A percentile compares a stretch with the other conserved stretches of the same genome.
Conservation (phyloP, 1,140 invertebrate species). For the Drosophila eugracilis region DNA sequence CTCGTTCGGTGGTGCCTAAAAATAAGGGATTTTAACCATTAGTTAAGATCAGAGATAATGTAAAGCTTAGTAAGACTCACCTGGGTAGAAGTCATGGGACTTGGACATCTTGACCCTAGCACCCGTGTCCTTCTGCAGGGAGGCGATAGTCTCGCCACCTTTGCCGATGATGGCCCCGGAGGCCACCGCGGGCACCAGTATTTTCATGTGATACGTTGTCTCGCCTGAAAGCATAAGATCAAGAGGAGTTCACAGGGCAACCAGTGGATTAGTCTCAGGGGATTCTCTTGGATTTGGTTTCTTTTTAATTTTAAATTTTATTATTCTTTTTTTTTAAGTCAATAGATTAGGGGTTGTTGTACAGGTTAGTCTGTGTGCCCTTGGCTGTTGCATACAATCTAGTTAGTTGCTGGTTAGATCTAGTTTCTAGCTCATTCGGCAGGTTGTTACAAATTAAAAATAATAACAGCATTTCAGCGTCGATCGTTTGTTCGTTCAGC, state of each 20-base stretch:
- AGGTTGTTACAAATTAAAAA: conserved; percentile 80
- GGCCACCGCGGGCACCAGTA: conserved; percentile 97
- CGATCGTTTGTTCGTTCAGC: conserved; percentile 43
- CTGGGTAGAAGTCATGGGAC: conserved; percentile 98
- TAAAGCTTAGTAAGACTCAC: conserved; percentile 86
- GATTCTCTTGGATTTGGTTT: conserved; percentile 16
- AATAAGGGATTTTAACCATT: conserved; percentile 18
- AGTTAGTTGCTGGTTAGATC: conserved; percentile 29
- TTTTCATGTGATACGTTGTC: conserved; percentile 96
- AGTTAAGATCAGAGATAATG: not conserved
- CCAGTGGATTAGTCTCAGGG: conserved; percentile 44
- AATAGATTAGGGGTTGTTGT: conserved; percentile 18
- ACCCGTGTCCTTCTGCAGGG: conserved; percentile 97
- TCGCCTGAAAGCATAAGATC: conserved; percentile 86
- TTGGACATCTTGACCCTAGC: conserved; percentile 99
- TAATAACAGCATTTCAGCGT: conserved; percentile 73
- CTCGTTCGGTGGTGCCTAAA: conserved; percentile 97
- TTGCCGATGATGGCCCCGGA: conserved; percentile 99
- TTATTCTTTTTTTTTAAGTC: not conserved
- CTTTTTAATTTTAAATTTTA: not conserved
- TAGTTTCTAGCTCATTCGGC: conserved; percentile 32
- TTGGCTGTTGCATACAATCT: conserved; percentile 37
- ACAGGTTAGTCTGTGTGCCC: conserved; percentile 38
- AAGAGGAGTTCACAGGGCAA: conserved; percentile 47
- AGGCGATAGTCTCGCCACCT: conserved; percentile 98